phyloP scores from a whole-genome alignment of 2,888 invertebrate genomes.

The Tenthredo livida region DNA sequence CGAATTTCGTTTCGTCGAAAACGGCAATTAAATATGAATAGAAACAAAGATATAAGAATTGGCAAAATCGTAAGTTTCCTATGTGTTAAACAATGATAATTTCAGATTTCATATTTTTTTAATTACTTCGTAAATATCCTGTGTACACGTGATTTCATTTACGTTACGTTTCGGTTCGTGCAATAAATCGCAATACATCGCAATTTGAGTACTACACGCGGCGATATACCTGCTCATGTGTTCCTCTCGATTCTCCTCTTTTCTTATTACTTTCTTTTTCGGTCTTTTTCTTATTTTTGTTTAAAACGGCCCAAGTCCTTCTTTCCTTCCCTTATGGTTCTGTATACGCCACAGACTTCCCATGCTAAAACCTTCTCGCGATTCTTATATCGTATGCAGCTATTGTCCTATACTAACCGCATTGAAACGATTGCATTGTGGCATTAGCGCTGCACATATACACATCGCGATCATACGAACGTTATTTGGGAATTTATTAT shows the following conservation, averaged over 20 bases:
- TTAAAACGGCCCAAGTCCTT: not conserved
- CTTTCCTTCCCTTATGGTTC: not conserved
- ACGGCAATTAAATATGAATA: not conserved
- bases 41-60: not conserved
- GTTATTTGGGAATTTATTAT: not conserved
- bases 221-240: not conserved
- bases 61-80: too few species aligned
- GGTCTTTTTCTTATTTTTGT: not conserved
- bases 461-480: not conserved
- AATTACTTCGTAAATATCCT: too few species aligned
- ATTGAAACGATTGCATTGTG: constrained; percentile 25
- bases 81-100: not conserved
- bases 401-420: constrained; percentile 14
- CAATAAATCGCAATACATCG: too few species aligned
- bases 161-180: not conserved
- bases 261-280: not conserved
- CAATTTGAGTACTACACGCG: not conserved
- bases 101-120: too few species aligned
- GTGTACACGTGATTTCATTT: not conserved
- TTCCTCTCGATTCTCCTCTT: not conserved
- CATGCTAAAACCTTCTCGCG: not conserved
- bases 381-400: not conserved
- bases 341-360: not conserved
- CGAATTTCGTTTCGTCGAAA: not conserved
- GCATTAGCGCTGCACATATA: not conserved